phyloP scores from a whole-genome alignment of 2,113 vertebrate species.

The Pachycephala philippinensis region DNA sequence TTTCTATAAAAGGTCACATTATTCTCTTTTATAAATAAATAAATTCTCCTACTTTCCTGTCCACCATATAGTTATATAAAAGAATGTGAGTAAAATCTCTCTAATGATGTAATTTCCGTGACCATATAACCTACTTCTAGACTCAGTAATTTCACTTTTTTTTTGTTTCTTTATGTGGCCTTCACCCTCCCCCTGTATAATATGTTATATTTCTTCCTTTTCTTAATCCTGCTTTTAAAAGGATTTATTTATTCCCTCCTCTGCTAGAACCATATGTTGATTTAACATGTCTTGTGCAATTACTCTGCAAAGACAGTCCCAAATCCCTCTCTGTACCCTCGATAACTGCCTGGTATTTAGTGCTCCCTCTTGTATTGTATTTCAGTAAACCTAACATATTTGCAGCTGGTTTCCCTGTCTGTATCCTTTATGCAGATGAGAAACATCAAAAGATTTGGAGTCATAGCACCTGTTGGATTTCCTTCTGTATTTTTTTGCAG shows the following conservation, averaged over 20 bases:
- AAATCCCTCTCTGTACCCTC: background rate
- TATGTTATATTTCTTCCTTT: background rate
- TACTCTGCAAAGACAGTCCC: background rate
- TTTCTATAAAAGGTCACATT: background rate
- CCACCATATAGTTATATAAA: background rate
- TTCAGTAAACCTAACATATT: slow-evolving; percentile 11
- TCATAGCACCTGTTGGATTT: background rate
- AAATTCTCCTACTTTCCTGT: background rate
- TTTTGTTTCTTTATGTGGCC: background rate
- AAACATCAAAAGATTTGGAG: slow-evolving; percentile 7
- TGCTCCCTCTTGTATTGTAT: background rate
- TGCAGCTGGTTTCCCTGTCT: slow-evolving; percentile 3
- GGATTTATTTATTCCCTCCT: background rate
- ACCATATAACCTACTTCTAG: background rate
- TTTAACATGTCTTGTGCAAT: background rate
- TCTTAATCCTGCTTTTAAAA: background rate
- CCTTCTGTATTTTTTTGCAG: background rate
- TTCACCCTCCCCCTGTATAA: background rate
- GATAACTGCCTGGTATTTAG: slow-evolving; percentile 6
- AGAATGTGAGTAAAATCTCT: background rate
- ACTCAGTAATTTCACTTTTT: background rate
- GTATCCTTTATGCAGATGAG: background rate
- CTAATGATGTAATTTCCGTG: background rate
- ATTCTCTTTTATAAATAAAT: background rate
- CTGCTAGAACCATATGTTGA: background rate